A percentile compares a stretch with the other conserved stretches of the same genome.
These are phyloP conservation scores for Polyodon spathula DNA, from an alignment of 2,113 vertebrate species.

Conservation along the genomic window DNA sequence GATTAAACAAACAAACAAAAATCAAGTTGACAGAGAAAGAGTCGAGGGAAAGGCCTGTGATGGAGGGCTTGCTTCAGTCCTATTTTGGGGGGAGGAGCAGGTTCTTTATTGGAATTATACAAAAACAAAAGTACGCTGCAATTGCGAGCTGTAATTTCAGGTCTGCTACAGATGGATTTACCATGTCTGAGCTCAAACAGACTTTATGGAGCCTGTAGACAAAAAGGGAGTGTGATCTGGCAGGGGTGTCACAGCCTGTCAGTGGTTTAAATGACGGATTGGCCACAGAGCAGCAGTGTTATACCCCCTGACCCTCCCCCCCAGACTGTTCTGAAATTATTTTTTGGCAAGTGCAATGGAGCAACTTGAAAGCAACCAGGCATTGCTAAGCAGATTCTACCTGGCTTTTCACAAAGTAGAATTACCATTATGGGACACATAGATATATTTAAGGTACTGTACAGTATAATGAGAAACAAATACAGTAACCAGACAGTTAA, in stretches of 20 bases:
- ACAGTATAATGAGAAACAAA: too few relatives aligned
- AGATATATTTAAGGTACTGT: neutral
- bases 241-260: conserved; percentile 25
- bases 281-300: conserved; percentile 21
- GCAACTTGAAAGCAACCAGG: neutral
- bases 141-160: neutral
- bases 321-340: too few relatives aligned
- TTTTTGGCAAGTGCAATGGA: neutral
- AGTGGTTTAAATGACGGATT: conserved; percentile 42
- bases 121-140: neutral
- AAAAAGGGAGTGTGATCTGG: conserved; percentile 4
- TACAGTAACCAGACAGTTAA: too few relatives aligned
- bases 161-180: conserved; percentile 26
- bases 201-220: conserved; percentile 27
- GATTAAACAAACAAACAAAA: neutral
- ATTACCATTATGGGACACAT: neutral
- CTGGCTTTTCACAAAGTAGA: neutral
- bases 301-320: too few relatives aligned
- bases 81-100: too few relatives aligned
- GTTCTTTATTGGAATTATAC: neutral
- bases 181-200: conserved; percentile 18
- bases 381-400: neutral
- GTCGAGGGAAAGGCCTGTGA: neutral
- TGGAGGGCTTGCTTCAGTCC: too few relatives aligned
- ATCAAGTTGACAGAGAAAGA: neutral